Evolutionary conservation across 2,113 vertebrate genomes (phyloP).

Genomic region (Myrmophylax atrothorax): DNA sequence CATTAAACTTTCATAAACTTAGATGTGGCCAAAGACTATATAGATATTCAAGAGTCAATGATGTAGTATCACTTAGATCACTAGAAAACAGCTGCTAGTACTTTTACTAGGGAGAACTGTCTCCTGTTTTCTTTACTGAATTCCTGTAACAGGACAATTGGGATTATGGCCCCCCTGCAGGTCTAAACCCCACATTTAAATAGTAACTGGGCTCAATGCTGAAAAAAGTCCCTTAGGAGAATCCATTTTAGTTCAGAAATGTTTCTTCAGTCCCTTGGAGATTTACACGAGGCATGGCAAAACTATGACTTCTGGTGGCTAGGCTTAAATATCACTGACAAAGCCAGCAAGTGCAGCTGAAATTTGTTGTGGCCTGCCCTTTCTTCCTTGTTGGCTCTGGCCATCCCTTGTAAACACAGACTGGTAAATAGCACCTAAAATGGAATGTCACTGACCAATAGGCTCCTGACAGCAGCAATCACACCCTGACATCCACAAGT

Average conservation of each 20-base stretch:
- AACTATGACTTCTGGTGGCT: not conserved
- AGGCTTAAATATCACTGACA: not conserved
- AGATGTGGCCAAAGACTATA: not conserved
- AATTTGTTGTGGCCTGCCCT: not conserved
- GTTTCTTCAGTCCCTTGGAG: not conserved
- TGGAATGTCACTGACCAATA: not conserved
- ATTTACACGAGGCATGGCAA: not conserved
- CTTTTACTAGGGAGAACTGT: not conserved
- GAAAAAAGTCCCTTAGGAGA: not conserved
- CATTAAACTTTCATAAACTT: not conserved
- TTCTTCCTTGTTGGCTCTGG: not conserved
- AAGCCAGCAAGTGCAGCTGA: rapidly evolving
- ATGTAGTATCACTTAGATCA: not conserved
- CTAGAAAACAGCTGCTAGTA: not conserved
- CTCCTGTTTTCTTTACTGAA: not conserved
- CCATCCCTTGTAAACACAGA: not conserved
- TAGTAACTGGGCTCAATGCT: not conserved
- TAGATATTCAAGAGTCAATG: not conserved
- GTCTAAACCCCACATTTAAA: not conserved
- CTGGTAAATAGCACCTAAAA: not conserved
- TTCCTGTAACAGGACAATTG: not conserved
- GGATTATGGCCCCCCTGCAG: not conserved
- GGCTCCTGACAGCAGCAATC: not conserved
- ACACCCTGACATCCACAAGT: not conserved
- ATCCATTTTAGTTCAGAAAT: not conserved